Percentiles rank a stretch among this genome's conserved stretches.
Evolutionary conservation across 2,888 invertebrate species (phyloP).

Genomic region (Chymomyza procnemis): DNA sequence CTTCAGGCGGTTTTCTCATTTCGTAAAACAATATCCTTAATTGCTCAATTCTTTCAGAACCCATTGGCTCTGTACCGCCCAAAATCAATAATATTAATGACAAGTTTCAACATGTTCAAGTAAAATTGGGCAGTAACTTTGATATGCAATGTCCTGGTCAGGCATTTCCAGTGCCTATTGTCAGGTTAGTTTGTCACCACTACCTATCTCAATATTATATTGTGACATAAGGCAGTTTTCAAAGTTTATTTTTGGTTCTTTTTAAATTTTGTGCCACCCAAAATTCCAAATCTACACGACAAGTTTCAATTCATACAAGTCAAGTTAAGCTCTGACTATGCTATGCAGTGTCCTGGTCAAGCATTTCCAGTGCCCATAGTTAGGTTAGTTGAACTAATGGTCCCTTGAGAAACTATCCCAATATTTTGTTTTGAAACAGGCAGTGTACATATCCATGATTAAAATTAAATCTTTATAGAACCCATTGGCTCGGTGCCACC

Average conservation of each 20-base stretch:
- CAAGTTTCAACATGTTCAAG: conserved; percentile 77
- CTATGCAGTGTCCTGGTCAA: conserved; percentile 87
- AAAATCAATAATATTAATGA: conserved; percentile 81
- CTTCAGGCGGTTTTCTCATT: conserved; percentile 85
- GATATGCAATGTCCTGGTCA: conserved; percentile 86
- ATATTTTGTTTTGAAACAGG: conserved; percentile 21
- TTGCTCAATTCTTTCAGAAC: conserved; percentile 72
- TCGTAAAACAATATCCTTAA: neutral
- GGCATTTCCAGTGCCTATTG: conserved; percentile 85
- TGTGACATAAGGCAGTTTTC: neutral
- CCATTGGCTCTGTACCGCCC: conserved; percentile 80
- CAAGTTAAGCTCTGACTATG: conserved; percentile 80
- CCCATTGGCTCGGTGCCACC: conserved; percentile 81
- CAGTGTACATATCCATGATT: neutral
- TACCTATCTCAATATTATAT: conserved; percentile 24
- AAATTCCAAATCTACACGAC: conserved; percentile 80
- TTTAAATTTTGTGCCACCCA: conserved; percentile 80
- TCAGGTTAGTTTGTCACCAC: conserved; percentile 79
- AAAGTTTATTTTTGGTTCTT: neutral
- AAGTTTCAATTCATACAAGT: conserved; percentile 78
- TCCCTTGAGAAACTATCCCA: conserved; percentile 1
- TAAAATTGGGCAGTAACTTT: conserved; percentile 79
- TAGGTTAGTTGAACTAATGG: conserved; percentile 78
- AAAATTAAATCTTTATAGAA: conserved; percentile 60
- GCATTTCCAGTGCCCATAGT: conserved; percentile 86